These are phyloP conservation scores for Cylindroiulus punctatus DNA, from an alignment of 2,888 invertebrate species.

Conservation along the genomic window DNA sequence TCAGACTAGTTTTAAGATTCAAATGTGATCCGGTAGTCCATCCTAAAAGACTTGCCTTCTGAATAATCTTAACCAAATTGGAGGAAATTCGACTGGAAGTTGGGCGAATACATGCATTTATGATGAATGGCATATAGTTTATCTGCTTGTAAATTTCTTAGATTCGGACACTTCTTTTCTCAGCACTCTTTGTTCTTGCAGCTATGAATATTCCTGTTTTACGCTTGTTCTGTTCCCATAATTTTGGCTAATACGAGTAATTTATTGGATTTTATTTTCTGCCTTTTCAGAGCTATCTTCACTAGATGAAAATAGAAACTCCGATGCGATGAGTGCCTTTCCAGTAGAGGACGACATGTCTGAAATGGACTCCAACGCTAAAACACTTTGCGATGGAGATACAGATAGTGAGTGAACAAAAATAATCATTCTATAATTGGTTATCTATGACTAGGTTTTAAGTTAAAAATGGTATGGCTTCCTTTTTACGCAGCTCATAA, in stretches of 20 bases:
- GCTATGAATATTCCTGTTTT: background rate
- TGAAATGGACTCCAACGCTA: background rate
- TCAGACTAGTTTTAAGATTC: too few species aligned
- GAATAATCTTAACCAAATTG: background rate
- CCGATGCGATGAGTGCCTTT: slow-evolving; percentile 14
- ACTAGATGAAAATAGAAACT: slow-evolving; percentile 44
- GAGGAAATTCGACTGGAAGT: background rate
- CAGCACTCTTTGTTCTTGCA: background rate
- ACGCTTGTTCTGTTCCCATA: background rate
- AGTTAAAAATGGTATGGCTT: too few species aligned
- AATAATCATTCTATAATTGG: background rate
- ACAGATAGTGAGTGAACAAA: background rate
- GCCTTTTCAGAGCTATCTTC: slow-evolving; percentile 42
- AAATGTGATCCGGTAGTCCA: background rate
- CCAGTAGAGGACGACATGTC: background rate
- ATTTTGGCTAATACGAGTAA: background rate
- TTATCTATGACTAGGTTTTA: too few species aligned
- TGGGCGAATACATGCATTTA: background rate
- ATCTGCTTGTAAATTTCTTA: background rate
- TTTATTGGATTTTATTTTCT: background rate
- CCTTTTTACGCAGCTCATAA: too few species aligned
- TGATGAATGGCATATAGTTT: background rate
- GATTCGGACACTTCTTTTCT: background rate
- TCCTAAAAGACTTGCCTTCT: background rate
- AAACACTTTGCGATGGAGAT: background rate